Conservation (phyloP, 2,888 invertebrate species). For the Lasioglossum marginatum region DNA sequence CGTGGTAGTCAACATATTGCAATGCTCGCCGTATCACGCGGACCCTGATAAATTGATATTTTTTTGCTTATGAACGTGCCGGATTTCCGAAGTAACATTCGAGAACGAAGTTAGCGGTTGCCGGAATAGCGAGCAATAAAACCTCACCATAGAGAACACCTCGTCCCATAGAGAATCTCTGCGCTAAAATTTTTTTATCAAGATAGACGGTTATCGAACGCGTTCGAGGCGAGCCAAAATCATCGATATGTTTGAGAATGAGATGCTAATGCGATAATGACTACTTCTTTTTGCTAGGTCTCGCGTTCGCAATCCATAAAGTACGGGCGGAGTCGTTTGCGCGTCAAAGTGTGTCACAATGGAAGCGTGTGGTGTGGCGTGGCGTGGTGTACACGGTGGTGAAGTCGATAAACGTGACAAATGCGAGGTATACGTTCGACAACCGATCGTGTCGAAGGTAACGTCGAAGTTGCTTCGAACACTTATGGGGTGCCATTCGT, state of each 20-base stretch:
- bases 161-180: neutral
- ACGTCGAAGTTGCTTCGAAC: slow-evolving; percentile 68
- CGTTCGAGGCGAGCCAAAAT: neutral
- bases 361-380: slow-evolving; percentile 57
- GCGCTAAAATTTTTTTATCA: neutral
- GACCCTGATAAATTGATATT: neutral
- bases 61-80: neutral
- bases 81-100: neutral
- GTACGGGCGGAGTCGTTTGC: slow-evolving; percentile 41
- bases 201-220: neutral
- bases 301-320: slow-evolving; percentile 3
- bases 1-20: slow-evolving; percentile 9
- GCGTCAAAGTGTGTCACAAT: slow-evolving; percentile 66
- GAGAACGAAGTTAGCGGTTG: neutral
- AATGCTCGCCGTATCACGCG: neutral
- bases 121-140: neutral
- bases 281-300: neutral
- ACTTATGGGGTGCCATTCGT: slow-evolving; percentile 77
- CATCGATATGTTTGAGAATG: no score
- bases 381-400: slow-evolving; percentile 40
- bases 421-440: slow-evolving; percentile 72
- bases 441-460: slow-evolving; percentile 54
- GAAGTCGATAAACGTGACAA: slow-evolving; percentile 79
- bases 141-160: no score
- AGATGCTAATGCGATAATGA: neutral